Conservation (phyloP, 1,140 invertebrate species). For the Drosophila lacteicornis region DNA sequence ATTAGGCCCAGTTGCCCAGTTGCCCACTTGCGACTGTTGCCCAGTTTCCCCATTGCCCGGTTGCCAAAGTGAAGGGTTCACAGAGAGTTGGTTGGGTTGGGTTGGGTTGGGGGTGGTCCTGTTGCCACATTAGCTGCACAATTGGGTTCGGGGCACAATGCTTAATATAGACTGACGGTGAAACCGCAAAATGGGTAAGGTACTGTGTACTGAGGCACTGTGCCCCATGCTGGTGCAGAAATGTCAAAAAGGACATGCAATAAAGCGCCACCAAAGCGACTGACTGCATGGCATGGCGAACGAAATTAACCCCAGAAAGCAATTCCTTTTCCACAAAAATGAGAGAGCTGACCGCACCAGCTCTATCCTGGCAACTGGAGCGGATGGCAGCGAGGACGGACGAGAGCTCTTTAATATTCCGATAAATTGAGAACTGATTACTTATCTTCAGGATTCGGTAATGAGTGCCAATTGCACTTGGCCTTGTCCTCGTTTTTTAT, state of each 20-base stretch:
- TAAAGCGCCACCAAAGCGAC: slow-evolving; percentile 6
- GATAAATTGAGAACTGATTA: neutral
- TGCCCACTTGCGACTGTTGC: neutral
- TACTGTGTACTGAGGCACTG: neutral
- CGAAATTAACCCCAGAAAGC: slow-evolving; percentile 14
- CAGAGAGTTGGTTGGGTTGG: neutral
- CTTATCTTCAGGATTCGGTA: slow-evolving; percentile 1
- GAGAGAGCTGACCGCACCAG: too few relatives aligned
- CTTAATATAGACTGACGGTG: slow-evolving; percentile 10
- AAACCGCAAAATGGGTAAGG: slow-evolving; percentile 19
- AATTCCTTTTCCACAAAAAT: neutral
- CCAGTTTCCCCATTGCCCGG: too few relatives aligned
- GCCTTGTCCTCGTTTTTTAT: neutral
- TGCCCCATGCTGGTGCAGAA: neutral
- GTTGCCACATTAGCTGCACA: slow-evolving; percentile 22
- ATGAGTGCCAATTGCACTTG: slow-evolving; percentile 1
- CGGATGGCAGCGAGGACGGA: too few relatives aligned
- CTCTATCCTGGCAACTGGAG: too few relatives aligned
- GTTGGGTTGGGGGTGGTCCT: neutral
- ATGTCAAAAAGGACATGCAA: slow-evolving; percentile 26
- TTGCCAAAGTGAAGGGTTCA: neutral
- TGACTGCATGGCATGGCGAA: slow-evolving; percentile 23
- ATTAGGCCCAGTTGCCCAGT: neutral
- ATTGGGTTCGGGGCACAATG: slow-evolving; percentile 2
- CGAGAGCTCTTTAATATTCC: slow-evolving; percentile 2